Base-by-base conservation (phyloP, 2,797 vertebrate species). In the Dendrocincla fuliginosa region DNA sequence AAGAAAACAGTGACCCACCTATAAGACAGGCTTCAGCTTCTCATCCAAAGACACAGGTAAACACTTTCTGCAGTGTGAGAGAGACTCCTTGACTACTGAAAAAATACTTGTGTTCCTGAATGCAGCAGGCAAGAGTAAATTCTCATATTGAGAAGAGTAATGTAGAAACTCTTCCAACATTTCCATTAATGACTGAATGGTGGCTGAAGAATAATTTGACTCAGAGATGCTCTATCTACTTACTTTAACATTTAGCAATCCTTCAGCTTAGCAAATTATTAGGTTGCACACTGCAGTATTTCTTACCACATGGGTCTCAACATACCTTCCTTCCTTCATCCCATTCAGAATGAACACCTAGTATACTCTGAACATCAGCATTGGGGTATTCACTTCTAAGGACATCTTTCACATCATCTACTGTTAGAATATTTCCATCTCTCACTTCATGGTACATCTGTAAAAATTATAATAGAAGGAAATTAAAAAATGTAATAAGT, bases 381-480 rank as follows among this genome's bases (percentile, higher is more conserved):
- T 97, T 97, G 59, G 99, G 99, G 97, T 98, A 99, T 94, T 98
- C 97, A 44, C 90, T 98, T 94, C 98, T 98, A 82, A 99, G 97
- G 96, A 98, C 95, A 39, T 71, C 94, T 79, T 98, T 97, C 87
- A 99, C 97, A 13, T 97, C 97, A 47, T 98, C 98, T 53, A 98
- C 98, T 93, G 98, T 98, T 79, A 99, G 96, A 42, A 93, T 82
- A 70, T 97, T 96, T 67, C 98, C 98, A 16, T 87, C 96, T 49
- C 98, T 97, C 63, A 99, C 90, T 96, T 98, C 98, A 90, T 97
- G 97, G 95, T 98, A 99, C 96, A 99, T 98, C 99, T 99, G 97
- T 67, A 97, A 97, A 96, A 96, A 87, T 91, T 56, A 2, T 15
- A 94, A 95, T 16, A 96, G 18, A 89, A 89, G 41, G 5, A 68